These are phyloP conservation scores for Hydra vulgaris DNA, from an alignment of 30 jellyfish, hydroid and myxozoan species.

Conservation along the genomic window DNA sequence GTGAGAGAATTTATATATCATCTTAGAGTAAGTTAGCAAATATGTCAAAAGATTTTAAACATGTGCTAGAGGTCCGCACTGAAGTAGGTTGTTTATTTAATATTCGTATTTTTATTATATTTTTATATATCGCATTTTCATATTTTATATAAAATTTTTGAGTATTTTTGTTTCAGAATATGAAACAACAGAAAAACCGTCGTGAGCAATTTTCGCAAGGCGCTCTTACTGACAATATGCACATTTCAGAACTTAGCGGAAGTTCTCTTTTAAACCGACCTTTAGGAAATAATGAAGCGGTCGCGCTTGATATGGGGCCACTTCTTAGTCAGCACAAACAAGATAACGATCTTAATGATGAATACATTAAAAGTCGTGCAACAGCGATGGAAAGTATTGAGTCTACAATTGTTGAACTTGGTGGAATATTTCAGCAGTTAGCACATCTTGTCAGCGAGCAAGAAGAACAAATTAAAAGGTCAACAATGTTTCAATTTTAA, in stretches of 20 bases:
- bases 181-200: constrained; percentile 91
- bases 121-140: not conserved
- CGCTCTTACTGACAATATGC: constrained; percentile 80
- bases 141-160: no score
- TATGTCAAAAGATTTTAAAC: constrained; percentile 94
- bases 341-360: constrained; percentile 80
- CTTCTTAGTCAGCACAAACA: constrained; percentile 22
- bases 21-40: constrained; percentile 87
- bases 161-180: constrained; percentile 45
- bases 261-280: constrained; percentile 30
- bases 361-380: constrained; percentile 80
- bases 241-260: constrained; percentile 65
- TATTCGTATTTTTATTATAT: no score
- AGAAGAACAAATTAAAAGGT: constrained; percentile 98
- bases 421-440: constrained; percentile 89
- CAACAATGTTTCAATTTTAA: not conserved
- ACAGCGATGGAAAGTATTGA: constrained; percentile 96
- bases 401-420: constrained; percentile 98
- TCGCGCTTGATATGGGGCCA: constrained; percentile 78
- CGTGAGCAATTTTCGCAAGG: constrained; percentile 96
- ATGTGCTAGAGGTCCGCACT: constrained; percentile 91
- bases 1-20: not conserved
- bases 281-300: constrained; percentile 27
- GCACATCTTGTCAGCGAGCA: constrained; percentile 98
- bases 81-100: constrained; percentile 52